phyloP scores from a whole-genome alignment of 2,797 vertebrate species.

The Rallus crepitans region DNA sequence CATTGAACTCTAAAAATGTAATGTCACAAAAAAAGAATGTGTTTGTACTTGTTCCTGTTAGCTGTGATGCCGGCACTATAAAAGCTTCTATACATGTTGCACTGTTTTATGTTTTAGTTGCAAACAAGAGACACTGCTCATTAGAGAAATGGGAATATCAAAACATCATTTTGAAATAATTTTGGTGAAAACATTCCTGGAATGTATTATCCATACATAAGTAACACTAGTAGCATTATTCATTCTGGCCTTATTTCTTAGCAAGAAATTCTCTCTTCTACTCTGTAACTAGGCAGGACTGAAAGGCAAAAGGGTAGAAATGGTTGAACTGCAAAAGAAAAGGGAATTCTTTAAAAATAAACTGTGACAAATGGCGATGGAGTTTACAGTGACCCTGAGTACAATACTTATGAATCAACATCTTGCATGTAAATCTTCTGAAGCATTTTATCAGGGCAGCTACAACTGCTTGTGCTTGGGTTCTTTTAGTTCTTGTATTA shows the following conservation, averaged over 20 bases:
- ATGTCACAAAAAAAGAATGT: conserved; percentile 49
- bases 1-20: conserved; percentile 55
- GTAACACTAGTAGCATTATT: conserved; percentile 54
- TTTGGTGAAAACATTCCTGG: conserved; percentile 4
- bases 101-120: not conserved
- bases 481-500: not conserved
- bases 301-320: not conserved
- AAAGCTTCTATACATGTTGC: conserved; percentile 28
- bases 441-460: not conserved
- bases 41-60: conserved; percentile 24
- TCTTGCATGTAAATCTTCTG: not conserved
- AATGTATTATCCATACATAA: conserved; percentile 34
- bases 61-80: not conserved
- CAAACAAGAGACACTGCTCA: not conserved
- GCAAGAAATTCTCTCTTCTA: conserved; percentile 15
- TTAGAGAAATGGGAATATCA: conserved; percentile 11
- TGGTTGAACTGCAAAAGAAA: not conserved
- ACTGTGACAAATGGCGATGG: not conserved
- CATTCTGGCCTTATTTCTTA: not conserved
- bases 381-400: not conserved
- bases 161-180: conserved; percentile 11
- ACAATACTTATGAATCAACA: not conserved
- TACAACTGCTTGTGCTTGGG: not conserved
- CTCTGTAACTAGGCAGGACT: not conserved
- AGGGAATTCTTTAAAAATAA: not conserved